These are phyloP conservation scores for Pristionchus maxplancki DNA, from an alignment of 2,888 invertebrate genomes.

Conservation along the genomic window DNA sequence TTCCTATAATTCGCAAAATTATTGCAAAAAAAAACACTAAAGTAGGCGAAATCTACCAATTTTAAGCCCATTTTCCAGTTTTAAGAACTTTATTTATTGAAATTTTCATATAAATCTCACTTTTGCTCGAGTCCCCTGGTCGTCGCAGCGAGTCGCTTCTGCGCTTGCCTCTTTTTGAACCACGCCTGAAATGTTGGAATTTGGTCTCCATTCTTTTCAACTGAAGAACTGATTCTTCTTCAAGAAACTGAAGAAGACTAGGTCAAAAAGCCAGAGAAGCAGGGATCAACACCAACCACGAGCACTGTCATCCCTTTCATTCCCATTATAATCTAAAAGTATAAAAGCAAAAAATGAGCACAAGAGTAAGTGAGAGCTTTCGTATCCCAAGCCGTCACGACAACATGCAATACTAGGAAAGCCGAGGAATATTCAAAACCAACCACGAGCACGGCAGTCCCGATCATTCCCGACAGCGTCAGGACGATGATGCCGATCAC, in stretches of 20 bases:
- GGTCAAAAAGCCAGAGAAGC: no score
- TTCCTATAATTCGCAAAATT: neutral
- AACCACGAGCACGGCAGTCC: neutral
- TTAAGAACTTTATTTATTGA: no score
- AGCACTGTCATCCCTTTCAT: no score
- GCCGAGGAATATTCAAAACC: neutral
- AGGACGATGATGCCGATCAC: neutral
- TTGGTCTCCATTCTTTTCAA: neutral
- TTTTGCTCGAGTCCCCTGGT: slow-evolving; percentile 10
- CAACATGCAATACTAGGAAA: no score
- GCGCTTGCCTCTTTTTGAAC: neutral
- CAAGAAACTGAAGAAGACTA: no score
- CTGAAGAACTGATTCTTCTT: no score
- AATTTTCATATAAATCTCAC: neutral
- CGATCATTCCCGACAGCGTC: neutral
- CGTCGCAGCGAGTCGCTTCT: neutral
- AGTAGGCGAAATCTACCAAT: neutral
- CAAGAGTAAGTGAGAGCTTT: no score
- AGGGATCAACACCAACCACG: no score
- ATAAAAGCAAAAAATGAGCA: no score
- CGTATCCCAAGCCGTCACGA: no score
- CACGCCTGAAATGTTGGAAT: neutral
- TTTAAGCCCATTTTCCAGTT: no score
- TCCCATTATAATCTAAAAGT: no score
- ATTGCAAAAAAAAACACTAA: neutral